Conservation (phyloP, 2,888 invertebrate genomes). For the Therioaphis trifolii region DNA sequence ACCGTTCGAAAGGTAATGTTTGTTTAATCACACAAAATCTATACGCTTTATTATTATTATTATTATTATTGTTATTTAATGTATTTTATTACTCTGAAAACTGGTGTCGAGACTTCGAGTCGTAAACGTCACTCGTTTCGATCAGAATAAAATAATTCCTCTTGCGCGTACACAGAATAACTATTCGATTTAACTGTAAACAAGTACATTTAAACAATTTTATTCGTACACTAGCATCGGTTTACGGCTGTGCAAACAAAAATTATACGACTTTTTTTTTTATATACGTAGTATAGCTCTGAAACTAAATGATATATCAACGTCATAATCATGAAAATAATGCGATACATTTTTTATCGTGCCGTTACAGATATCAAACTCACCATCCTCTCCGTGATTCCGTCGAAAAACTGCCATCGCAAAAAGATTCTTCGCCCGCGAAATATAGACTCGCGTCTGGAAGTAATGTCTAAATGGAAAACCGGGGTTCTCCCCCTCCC, state of each 20-base stretch:
- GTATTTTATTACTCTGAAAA: neutral
- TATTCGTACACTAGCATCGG: too few relatives aligned
- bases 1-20: slow-evolving; percentile 68
- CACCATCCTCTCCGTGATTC: slow-evolving; percentile 78
- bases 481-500: too few relatives aligned
- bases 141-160: neutral
- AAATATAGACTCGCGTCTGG: slow-evolving; percentile 46
- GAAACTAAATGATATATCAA: too few relatives aligned
- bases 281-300: too few relatives aligned
- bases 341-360: neutral
- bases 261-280: too few relatives aligned
- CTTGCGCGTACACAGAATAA: neutral
- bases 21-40: neutral
- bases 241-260: too few relatives aligned
- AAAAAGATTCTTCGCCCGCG: slow-evolving; percentile 1
- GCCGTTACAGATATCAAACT: slow-evolving; percentile 70
- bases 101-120: neutral
- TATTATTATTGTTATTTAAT: too few relatives aligned
- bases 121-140: neutral
- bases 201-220: slow-evolving; percentile 62
- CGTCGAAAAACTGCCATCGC: slow-evolving; percentile 72
- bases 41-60: too few relatives aligned
- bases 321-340: neutral
- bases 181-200: slow-evolving; percentile 37
- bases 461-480: slow-evolving; percentile 41